A percentile compares a stretch with the other conserved stretches of the same genome.
Conservation (phyloP, 2,888 invertebrate species). For the Coleophora deauratella region DNA sequence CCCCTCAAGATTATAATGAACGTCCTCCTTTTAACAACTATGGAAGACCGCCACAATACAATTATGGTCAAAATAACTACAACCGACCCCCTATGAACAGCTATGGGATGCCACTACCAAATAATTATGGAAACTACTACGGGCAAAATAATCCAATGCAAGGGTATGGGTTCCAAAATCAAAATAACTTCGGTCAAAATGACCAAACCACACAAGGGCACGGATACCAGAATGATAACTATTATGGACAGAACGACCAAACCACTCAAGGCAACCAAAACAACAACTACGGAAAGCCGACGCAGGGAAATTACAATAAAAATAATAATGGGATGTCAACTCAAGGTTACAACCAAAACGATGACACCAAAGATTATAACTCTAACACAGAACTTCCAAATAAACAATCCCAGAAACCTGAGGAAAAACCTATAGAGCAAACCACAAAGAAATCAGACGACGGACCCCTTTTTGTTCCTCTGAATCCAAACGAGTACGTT, state of each 20-base stretch:
- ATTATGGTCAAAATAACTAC: background rate
- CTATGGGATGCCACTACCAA: background rate
- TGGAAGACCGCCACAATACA: background rate
- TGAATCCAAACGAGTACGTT: conserved; percentile 37
- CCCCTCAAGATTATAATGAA: conserved; percentile 10
- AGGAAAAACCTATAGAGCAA: conserved; percentile 9
- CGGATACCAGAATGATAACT: conserved; percentile 6
- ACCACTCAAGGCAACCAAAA: conserved; percentile 8
- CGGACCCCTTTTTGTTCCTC: conserved; percentile 43
- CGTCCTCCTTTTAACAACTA: no score
- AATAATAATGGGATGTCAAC: conserved; percentile 10
- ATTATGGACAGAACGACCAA: conserved; percentile 6
- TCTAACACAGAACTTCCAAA: conserved; percentile 11
- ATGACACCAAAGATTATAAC: conserved; percentile 3
- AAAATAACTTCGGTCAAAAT: conserved; percentile 6
- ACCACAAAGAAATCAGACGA: conserved; percentile 38
- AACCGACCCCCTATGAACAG: background rate
- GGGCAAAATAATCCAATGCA: background rate
- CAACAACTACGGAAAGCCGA: conserved; percentile 11
- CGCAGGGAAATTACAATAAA: conserved; percentile 5
- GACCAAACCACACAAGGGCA: conserved; percentile 7
- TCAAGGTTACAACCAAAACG: background rate
- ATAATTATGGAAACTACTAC: background rate
- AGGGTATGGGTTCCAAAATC: background rate
- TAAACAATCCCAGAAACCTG: no score